These are phyloP conservation scores for Helostoma temminkii DNA, from an alignment of 2,797 vertebrate genomes.

Conservation along the genomic window DNA sequence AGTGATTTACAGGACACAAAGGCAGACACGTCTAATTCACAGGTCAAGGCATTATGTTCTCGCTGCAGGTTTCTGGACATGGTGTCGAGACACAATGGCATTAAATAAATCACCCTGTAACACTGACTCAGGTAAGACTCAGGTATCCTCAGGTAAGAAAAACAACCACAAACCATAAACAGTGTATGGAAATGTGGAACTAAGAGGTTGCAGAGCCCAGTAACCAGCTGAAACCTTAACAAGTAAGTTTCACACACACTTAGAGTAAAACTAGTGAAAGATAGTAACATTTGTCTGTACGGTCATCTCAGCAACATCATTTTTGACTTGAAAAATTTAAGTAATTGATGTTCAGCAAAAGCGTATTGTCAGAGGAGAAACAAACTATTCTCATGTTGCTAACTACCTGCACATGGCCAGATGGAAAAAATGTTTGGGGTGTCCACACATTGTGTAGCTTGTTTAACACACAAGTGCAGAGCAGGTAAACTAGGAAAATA, in stretches of 20 bases:
- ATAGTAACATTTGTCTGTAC: neutral
- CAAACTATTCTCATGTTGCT: too few species aligned
- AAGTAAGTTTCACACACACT: neutral
- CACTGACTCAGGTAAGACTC: slow-evolving; percentile 79
- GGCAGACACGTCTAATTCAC: neutral
- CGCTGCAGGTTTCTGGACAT: too few species aligned
- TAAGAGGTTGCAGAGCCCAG: slow-evolving; percentile 18
- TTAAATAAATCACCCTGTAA: slow-evolving; percentile 61
- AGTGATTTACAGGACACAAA: slow-evolving; percentile 13
- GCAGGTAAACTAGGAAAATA: slow-evolving; percentile 15
- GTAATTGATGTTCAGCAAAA: neutral
- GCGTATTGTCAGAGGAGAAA: slow-evolving; percentile 1
- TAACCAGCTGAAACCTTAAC: slow-evolving; percentile 5
- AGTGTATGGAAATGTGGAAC: slow-evolving; percentile 16
- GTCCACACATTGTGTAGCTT: neutral
- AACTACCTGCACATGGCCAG: neutral
- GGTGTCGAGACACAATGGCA: slow-evolving; percentile 19
- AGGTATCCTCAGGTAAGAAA: slow-evolving; percentile 86
- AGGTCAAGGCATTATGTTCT: slow-evolving; percentile 17
- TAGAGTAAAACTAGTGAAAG: neutral
- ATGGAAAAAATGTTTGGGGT: neutral
- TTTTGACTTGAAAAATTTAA: slow-evolving; percentile 19
- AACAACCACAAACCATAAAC: slow-evolving; percentile 76
- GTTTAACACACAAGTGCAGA: slow-evolving; percentile 1
- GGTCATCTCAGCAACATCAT: slow-evolving; percentile 14